phyloP scores from a whole-genome alignment of 2,797 vertebrate genomes.

The Smutsia temminckii region DNA sequence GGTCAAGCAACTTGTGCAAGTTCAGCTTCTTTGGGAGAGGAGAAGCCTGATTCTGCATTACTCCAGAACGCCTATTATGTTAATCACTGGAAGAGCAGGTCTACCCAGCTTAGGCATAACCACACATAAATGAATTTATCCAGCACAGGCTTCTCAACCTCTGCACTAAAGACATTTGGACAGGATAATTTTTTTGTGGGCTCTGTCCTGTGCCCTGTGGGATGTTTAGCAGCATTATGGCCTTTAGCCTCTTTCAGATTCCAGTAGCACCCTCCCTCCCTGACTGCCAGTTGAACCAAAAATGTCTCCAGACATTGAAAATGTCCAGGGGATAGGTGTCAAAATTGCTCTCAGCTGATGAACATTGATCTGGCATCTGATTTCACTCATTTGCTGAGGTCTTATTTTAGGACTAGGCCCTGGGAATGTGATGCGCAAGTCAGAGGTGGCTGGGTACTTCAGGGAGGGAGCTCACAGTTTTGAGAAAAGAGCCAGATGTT shows the following conservation, averaged over 20 bases:
- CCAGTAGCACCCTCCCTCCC: accelerated
- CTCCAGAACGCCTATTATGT: not conserved
- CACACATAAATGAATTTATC: accelerated
- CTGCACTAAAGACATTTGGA: not conserved
- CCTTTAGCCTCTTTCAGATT: not conserved
- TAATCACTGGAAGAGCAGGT: not conserved
- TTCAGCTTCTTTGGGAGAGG: not conserved
- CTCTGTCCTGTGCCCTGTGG: not conserved
- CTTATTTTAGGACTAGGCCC: not conserved
- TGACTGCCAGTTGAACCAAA: not conserved
- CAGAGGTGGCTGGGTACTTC: not conserved
- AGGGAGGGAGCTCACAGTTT: not conserved
- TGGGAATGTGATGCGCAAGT: not conserved
- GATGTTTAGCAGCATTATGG: not conserved
- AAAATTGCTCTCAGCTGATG: not conserved
- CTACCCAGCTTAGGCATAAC: not conserved
- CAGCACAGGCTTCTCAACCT: not conserved
- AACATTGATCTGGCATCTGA: not conserved
- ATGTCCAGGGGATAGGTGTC: not conserved
- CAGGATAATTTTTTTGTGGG: not conserved
- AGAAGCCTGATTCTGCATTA: not conserved
- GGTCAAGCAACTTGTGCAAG: not conserved
- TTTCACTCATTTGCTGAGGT: not conserved
- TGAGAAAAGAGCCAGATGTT: not conserved
- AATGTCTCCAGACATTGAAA: not conserved